Percentiles rank a stretch among this genome's conserved stretches.
These are phyloP conservation scores for Catharus ustulatus DNA, from an alignment of 2,797 vertebrate genomes.

Conservation along the genomic window DNA sequence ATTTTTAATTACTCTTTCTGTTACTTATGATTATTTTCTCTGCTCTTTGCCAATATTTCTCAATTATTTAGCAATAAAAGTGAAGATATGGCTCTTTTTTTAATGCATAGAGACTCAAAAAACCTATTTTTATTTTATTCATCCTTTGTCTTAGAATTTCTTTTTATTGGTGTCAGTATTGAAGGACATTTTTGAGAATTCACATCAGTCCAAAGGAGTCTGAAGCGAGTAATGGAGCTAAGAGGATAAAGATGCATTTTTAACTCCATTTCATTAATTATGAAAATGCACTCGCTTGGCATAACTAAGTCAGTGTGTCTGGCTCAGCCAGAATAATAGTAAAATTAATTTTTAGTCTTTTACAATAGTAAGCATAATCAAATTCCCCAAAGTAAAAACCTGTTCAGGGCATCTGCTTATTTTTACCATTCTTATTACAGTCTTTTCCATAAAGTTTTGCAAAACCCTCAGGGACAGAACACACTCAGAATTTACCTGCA, in stretches of 20 bases:
- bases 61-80: neutral
- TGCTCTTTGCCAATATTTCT: constrained; percentile 9
- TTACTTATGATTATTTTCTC: constrained; percentile 2
- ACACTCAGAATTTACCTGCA: neutral
- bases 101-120: neutral
- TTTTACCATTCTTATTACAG: neutral
- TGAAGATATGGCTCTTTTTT: neutral
- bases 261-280: constrained; percentile 1
- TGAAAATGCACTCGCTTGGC: constrained; percentile 1
- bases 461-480: neutral
- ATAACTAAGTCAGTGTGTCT: constrained; percentile 19
- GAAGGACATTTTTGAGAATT: neutral
- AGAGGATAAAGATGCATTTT: neutral
- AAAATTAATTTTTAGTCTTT: neutral
- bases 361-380: neutral
- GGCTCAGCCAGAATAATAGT: neutral
- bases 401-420: neutral
- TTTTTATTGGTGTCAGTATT: neutral
- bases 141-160: neutral
- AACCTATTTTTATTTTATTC: neutral
- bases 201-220: neutral
- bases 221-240: neutral
- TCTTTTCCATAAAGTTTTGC: neutral
- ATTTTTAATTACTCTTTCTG: constrained; percentile 67
- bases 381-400: neutral